These are phyloP conservation scores for Brenthis daphne DNA, from an alignment of 2,888 invertebrate genomes.

Conservation along the genomic window DNA sequence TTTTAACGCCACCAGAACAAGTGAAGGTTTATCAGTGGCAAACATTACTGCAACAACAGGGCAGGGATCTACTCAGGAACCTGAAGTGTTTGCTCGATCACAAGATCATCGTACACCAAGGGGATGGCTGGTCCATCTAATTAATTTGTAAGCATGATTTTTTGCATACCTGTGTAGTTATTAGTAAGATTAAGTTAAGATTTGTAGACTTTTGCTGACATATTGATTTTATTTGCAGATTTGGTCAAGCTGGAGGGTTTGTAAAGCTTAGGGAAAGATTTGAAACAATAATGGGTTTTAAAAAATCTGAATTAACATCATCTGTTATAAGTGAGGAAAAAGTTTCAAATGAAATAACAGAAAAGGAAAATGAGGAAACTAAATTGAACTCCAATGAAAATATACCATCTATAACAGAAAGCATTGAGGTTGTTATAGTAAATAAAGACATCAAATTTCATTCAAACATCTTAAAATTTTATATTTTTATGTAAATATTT, in stretches of 20 bases:
- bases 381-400: conserved; percentile 58
- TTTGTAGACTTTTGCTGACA: too few relatives aligned
- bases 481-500: background rate
- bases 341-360: conserved; percentile 65
- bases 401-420: conserved; percentile 44
- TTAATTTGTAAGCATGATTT: conserved; percentile 85
- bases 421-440: conserved; percentile 53
- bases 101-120: conserved; percentile 92
- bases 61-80: conserved; percentile 70
- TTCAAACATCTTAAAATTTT: background rate
- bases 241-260: conserved; percentile 95
- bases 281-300: conserved; percentile 85
- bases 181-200: background rate
- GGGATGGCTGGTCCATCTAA: conserved; percentile 98
- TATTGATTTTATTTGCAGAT: conserved; percentile 72
- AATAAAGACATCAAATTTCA: background rate
- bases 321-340: conserved; percentile 71
- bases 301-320: conserved; percentile 74
- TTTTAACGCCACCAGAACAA: conserved; percentile 89
- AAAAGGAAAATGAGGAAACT: conserved; percentile 67
- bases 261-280: conserved; percentile 92
- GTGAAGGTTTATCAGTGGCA: conserved; percentile 81
- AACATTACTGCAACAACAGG: conserved; percentile 73
- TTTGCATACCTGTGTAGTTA: background rate
- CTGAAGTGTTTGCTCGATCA: conserved; percentile 85